Conservation (phyloP, 2,113 vertebrate species). For the Acanthisitta chloris region DNA sequence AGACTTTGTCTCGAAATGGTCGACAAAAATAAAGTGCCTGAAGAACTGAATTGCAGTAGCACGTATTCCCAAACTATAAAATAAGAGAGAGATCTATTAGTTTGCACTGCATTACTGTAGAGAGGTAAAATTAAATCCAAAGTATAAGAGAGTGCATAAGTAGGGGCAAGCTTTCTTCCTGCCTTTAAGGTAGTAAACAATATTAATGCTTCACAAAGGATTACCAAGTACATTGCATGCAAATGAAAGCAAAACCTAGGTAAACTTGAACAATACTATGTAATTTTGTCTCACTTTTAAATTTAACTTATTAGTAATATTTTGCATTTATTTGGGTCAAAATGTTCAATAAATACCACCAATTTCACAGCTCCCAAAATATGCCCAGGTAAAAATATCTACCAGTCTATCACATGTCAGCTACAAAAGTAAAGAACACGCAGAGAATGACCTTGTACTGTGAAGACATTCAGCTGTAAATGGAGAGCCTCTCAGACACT, state of each 20-base stretch:
- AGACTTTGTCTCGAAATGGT: slow-evolving; percentile 84
- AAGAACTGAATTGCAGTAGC: slow-evolving; percentile 97
- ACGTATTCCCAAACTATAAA: slow-evolving; percentile 93
- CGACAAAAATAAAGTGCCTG: slow-evolving; percentile 94
- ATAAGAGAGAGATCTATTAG: slow-evolving; percentile 47
- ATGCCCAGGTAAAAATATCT: not conserved
- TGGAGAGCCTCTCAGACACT: not conserved
- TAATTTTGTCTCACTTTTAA: not conserved
- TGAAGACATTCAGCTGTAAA: not conserved
- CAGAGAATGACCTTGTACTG: not conserved
- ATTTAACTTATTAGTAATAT: not conserved
- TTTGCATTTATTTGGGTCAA: not conserved
- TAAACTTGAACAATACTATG: not conserved
- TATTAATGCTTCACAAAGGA: not conserved
- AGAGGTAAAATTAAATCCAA: not conserved
- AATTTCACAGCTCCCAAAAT: not conserved
- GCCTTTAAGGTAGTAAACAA: not conserved
- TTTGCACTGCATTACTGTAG: not conserved
- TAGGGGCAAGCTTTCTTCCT: not conserved
- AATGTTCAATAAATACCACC: not conserved
- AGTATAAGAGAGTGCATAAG: not conserved
- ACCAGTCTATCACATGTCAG: not conserved
- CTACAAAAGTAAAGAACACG: not conserved
- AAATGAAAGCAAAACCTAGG: not conserved
- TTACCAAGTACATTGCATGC: not conserved